Evolutionary conservation across 2,113 vertebrate genomes (phyloP), one percentile per base, ranked within the genome.

Genomic region (Kryptolebias marmoratus): DNA sequence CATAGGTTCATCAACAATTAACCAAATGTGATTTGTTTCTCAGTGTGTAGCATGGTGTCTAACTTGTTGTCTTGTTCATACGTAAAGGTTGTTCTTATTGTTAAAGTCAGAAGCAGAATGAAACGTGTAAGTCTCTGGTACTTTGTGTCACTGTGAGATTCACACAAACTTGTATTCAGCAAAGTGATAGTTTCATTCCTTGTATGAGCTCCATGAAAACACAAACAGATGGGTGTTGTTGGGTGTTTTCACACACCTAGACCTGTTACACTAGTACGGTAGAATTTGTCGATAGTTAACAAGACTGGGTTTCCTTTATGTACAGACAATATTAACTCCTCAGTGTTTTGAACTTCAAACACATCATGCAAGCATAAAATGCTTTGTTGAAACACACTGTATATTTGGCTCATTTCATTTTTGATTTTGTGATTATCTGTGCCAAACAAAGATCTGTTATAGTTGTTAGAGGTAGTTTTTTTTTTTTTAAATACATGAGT

Each of bases 261-360:
- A 89, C 85, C 83, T 82, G 86, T 89, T 88, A 22, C 74, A 79
- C 85, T 18, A 57, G 76, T 85, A 54, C 2, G 52, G 58, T 72
- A 71, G 44, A 66, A 10, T 64, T 31, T 55, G 67, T 59, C 39
- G 74, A 59, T 56, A 31, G 18, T 50, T 59, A 2, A 8, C 32
- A 42, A 68, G 60, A 66, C 72, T 28, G 10, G 69, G 36, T 68
- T 66, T 56, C 58, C 9, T 2, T 36, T 15, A 72, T 36, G 32
- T 14, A 8, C 70, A 73, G 56, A 64, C 16, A 36, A 48, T 27
- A 6, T 28, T 64, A 68, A 47, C n/a, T 30, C 28, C 27, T 16
- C 18, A 47, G 28, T 52, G 28, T 30, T 64, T 58, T 31, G 15
- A 13, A 42, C 58, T 47, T 48, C 14, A 64, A 11, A 67, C 76